Percentiles rank a stretch among this genome's conserved stretches.
phyloP scores from a whole-genome alignment of 1,140 invertebrate species.

The Dreissena polymorpha region DNA sequence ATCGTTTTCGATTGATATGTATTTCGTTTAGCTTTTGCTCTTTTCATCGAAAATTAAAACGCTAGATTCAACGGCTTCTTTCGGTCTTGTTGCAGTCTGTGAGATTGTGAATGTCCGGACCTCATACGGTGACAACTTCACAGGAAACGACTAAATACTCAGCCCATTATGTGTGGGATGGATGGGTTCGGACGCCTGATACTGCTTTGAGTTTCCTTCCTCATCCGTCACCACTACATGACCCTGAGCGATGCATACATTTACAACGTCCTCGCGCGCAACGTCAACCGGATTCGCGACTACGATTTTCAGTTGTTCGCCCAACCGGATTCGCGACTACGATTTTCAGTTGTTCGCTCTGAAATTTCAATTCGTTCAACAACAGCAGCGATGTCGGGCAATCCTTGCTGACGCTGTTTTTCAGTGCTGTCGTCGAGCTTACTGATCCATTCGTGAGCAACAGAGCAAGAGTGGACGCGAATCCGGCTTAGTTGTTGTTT shows the following conservation, averaged over 20 bases:
- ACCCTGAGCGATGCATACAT: conserved; percentile 11
- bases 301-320: conserved; percentile 14
- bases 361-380: background rate
- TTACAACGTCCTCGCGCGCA: conserved; percentile 10
- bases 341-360: conserved; percentile 10
- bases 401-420: background rate
- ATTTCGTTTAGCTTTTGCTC: background rate
- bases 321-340: conserved; percentile 41
- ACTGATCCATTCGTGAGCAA: conserved; percentile 6
- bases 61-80: too few species aligned
- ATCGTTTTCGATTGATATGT: conserved; percentile 31
- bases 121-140: conserved; percentile 31
- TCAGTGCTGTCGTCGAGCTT: background rate
- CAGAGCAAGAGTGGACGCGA: too few species aligned
- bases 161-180: background rate
- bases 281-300: conserved; percentile 37
- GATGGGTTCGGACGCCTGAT: conserved; percentile 9
- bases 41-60: background rate
- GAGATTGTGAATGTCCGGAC: conserved; percentile 20
- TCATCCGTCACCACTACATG: background rate
- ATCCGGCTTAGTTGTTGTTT: too few species aligned
- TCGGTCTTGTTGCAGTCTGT: too few species aligned
- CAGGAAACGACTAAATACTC: conserved; percentile 2
- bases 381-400: background rate
- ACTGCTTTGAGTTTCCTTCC: background rate